phyloP scores from a whole-genome alignment of 2,797 vertebrate species.

The Semotilus atromaculatus region DNA sequence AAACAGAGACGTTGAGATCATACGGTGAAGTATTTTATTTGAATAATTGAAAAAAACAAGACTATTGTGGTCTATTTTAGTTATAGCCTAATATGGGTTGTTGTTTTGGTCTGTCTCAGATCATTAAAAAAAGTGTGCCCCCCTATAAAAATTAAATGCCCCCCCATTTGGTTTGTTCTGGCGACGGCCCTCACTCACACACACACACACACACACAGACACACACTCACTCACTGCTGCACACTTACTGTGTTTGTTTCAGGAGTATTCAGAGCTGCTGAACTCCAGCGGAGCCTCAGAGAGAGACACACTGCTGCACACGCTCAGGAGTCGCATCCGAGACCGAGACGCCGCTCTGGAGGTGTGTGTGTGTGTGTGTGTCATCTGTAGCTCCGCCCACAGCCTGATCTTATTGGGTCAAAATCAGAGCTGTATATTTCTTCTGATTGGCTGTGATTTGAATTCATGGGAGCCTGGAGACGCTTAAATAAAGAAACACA shows the following conservation, averaged over 20 bases:
- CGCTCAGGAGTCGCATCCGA: constrained; percentile 87
- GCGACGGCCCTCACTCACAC: too few relatives aligned
- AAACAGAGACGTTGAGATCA: too few relatives aligned
- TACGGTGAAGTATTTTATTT: too few relatives aligned
- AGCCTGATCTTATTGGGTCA: not conserved
- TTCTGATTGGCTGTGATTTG: not conserved
- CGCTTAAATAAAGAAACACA: not conserved
- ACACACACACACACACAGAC: too few relatives aligned
- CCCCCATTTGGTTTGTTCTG: too few relatives aligned
- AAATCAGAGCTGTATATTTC: not conserved
- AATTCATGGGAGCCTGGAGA: not conserved
- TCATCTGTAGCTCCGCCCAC: not conserved
- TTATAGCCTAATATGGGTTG: too few relatives aligned
- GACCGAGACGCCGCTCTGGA: constrained; percentile 91
- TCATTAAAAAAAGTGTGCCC: too few relatives aligned
- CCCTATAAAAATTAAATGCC: too few relatives aligned
- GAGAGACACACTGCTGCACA: constrained; percentile 85
- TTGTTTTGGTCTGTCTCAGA: too few relatives aligned
- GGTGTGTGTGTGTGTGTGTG: constrained; percentile 63
- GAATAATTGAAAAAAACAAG: too few relatives aligned
- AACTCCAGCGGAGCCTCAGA: constrained; percentile 73
- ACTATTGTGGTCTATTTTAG: too few relatives aligned
- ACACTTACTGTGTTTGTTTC: constrained; percentile 43
- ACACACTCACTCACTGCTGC: not conserved
- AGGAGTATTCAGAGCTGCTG: constrained; percentile 89